phyloP scores from a whole-genome alignment of 2,888 invertebrate genomes.

The Poecilus cupreus region DNA sequence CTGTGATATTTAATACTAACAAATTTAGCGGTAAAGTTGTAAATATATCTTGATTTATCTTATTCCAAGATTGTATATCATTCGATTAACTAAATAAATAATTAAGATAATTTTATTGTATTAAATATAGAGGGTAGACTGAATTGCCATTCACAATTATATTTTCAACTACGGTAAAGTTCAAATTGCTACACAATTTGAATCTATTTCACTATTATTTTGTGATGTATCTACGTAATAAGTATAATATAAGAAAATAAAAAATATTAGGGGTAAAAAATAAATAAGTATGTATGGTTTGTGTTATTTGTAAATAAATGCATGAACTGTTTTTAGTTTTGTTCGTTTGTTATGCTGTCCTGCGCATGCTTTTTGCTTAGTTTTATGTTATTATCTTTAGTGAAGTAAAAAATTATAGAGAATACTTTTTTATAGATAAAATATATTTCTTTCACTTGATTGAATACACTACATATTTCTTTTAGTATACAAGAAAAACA shows the following conservation, averaged over 20 bases:
- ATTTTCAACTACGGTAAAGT: not conserved
- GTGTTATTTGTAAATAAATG: slow-evolving; percentile 47
- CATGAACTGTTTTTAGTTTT: slow-evolving; percentile 47
- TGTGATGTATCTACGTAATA: slow-evolving; percentile 38
- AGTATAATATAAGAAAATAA: slow-evolving; percentile 28
- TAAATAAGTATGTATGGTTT: slow-evolving; percentile 38
- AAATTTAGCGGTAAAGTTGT: slow-evolving; percentile 29
- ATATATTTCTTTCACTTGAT: slow-evolving; percentile 16
- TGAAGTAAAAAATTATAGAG: not conserved
- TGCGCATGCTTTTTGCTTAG: slow-evolving; percentile 48
- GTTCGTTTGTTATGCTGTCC: slow-evolving; percentile 31
- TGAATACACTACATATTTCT: not conserved
- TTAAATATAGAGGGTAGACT: not conserved
- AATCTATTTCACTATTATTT: slow-evolving; percentile 6
- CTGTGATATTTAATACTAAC: slow-evolving; percentile 48
- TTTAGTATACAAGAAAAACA: not conserved
- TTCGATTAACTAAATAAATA: not conserved
- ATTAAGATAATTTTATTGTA: slow-evolving; percentile 1
- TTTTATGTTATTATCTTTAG: slow-evolving; percentile 15
- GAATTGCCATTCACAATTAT: slow-evolving; percentile 23
- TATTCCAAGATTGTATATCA: slow-evolving; percentile 23
- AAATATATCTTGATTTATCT: slow-evolving; percentile 22
- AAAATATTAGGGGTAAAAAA: not conserved
- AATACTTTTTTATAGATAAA: slow-evolving; percentile 2
- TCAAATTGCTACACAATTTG: slow-evolving; percentile 7